phyloP scores from a whole-genome alignment of 1,140 invertebrate genomes.

The Diploscapter pachys region DNA sequence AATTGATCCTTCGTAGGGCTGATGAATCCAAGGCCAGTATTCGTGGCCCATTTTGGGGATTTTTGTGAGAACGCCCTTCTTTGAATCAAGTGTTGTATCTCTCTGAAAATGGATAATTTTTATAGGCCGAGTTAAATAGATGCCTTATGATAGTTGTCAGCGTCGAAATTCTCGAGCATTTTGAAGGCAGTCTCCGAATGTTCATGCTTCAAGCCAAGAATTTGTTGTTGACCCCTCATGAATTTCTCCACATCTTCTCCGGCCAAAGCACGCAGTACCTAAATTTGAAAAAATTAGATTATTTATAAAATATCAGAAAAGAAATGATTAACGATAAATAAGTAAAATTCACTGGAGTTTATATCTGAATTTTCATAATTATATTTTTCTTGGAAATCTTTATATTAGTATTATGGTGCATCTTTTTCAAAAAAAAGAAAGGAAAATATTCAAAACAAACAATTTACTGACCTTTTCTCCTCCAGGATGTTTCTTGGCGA shows the following conservation, averaged over 20 bases:
- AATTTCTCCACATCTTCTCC: conserved; percentile 56
- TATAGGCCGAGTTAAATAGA: conserved; percentile 23
- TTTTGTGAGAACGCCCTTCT: conserved; percentile 59
- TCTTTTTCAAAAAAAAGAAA: background rate
- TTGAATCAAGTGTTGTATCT: conserved; percentile 60
- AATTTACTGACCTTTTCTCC: conserved; percentile 49
- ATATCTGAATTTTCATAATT: too few relatives aligned
- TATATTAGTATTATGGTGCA: background rate
- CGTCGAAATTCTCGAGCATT: conserved; percentile 59
- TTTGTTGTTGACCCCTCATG: conserved; percentile 51
- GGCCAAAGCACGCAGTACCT: conserved; percentile 52
- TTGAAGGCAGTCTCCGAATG: conserved; percentile 60
- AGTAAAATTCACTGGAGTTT: too few relatives aligned
- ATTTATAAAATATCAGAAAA: too few relatives aligned
- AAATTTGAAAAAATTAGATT: background rate
- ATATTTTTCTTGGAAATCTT: background rate
- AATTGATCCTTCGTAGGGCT: conserved; percentile 60
- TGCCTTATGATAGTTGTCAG: conserved; percentile 55
- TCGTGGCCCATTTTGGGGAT: conserved; percentile 59
- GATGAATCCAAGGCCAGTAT: conserved; percentile 63
- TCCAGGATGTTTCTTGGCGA: conserved; percentile 60
- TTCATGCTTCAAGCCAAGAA: conserved; percentile 55
- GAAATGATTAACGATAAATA: too few relatives aligned
- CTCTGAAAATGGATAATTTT: conserved; percentile 40
- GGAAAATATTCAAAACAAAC: background rate